Evolutionary conservation across 2,888 invertebrate genomes (phyloP), one percentile per base, ranked within the genome.

Genomic region (Heliconius erato): DNA sequence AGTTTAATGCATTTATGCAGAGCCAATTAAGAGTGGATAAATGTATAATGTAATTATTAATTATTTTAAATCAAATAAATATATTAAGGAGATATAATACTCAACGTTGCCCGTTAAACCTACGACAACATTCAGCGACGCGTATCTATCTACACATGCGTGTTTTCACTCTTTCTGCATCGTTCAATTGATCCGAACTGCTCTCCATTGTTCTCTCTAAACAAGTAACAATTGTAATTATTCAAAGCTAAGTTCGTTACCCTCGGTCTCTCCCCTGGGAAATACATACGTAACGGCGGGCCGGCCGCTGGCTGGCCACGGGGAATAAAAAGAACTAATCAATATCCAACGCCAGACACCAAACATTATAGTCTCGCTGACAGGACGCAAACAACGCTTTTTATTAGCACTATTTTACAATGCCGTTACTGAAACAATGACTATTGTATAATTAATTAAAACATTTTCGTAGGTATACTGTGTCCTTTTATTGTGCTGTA

Each of bases 301-400:
- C 26, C 78, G 69, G 79, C 35, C 80, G 80, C 69, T 79, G 49
- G 74, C 74, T 80, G 63, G 74, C 74, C 84, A 72, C 82, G 44
- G 83, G 82, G 79, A 83, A 71, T 76, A 79, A 79, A 80, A 82
- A 79, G 68, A 84, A 81, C 82, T 81, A 82, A 84, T 84, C 84
- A 82, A 84, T 84, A 83, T 79, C 77, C 54, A 63, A 40, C 79
- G 84, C 84, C 72, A 84, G 80, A 81, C 81, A 81, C 84, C 84
- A 84, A 83, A 83, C 84, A 84, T 81, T 81, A 84, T 81, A 81
- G 84, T 80, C 76, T 82, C 82, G 79, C 80, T 79, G 65, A 80
- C 44, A 68, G 44, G 71, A 65, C 81, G 80, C 80, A 84, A 82
- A 82, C 84, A 82, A 67, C 28, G 74, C 54, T 80, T 80, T 83